Conservation (phyloP, 2,113 vertebrate genomes). For the Rafetus swinhoei region DNA sequence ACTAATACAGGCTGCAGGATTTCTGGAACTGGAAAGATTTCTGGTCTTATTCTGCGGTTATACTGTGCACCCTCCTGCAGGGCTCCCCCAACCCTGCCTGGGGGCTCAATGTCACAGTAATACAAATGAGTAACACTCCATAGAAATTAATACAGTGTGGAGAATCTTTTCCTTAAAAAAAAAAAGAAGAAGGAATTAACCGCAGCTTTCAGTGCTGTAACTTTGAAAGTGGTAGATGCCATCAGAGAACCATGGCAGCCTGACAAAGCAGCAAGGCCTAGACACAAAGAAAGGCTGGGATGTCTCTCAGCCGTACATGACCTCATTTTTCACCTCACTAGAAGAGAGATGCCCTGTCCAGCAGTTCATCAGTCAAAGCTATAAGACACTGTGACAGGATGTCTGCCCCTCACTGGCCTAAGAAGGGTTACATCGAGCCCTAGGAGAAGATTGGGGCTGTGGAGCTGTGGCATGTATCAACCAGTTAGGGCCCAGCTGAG, state of each 20-base stretch:
- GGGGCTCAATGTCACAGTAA: not conserved
- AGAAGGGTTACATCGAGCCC: too few species aligned
- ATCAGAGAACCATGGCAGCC: not conserved
- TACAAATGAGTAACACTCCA: too few species aligned
- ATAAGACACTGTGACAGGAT: too few species aligned
- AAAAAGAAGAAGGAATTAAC: not conserved
- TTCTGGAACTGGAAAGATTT: not conserved
- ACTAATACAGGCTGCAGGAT: not conserved
- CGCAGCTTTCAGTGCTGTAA: too few species aligned
- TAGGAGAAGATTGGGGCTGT: too few species aligned
- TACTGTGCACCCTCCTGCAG: not conserved
- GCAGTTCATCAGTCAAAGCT: not conserved
- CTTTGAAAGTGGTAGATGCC: not conserved
- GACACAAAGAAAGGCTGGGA: not conserved
- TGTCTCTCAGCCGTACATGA: not conserved
- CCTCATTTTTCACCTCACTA: too few species aligned
- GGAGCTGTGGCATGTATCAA: too few species aligned
- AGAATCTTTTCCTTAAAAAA: not conserved
- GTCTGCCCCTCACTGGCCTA: too few species aligned
- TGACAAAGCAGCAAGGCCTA: not conserved
- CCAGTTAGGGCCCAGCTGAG: too few species aligned
- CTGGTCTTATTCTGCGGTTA: not conserved
- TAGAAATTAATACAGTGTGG: not conserved
- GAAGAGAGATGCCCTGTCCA: not conserved
- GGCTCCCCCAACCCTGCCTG: not conserved